Base-by-base conservation (phyloP, 2,113 vertebrate species). In the Leptodactylus fuscus region DNA sequence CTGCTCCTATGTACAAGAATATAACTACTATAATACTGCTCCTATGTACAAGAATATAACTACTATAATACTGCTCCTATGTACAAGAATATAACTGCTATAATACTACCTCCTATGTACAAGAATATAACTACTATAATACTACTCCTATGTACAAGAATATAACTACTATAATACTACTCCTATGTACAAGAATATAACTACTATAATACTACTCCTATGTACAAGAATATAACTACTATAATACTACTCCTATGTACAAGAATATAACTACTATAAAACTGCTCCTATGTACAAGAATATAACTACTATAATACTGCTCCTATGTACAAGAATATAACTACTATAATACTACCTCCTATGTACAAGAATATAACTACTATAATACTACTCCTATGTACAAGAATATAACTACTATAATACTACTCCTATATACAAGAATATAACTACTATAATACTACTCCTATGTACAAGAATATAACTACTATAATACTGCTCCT, bases 361-460 rank as follows among this genome's bases (percentile, higher is more conserved):
- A n/a, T n/a, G n/a, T n/a, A n/a, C n/a, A n/a, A n/a, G n/a, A 11
- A n/a, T n/a, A 24, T 58, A 58, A 58, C 53, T 58, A 58, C 53
- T 58, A 58, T 58, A 58, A 58, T 58, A 24, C 53, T 58, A n/a
- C 53, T 15, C 58, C 24, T 62, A 62, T 62, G 4, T 62, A 29
- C 60, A 62, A 62, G 60, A 62, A 62, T 62, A 62, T 62, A 62
- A 62, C 60, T 62, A 29, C 60, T 62, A 62, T 62, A 62, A 32
- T 62, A 62, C 60, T 62, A 11, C 60, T 1, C 58, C 11, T 62
- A 62, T 62, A 6, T 62, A 62, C 24, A 62, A 29, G 27, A 29
- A 29, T 62, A 58, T 58, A 58, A 24, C 53, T 58, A 58, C 22
- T 24, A 58, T 58, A 58, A 58, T 58, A 58, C 53, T 58, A n/a